Conservation (phyloP, 2,797 vertebrate genomes). For the Sebastes aleutianus region DNA sequence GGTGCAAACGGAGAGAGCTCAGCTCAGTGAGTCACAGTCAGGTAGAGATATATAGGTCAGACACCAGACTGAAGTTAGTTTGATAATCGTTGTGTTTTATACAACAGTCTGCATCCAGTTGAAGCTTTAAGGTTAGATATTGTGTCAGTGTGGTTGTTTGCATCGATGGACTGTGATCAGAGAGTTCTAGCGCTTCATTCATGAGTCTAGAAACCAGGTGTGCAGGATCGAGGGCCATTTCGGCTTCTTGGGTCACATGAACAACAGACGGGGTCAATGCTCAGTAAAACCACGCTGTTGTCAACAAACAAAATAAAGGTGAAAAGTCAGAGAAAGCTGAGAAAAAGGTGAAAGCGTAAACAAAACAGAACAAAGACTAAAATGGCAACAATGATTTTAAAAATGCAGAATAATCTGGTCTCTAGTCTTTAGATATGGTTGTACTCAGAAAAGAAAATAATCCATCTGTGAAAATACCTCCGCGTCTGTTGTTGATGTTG, state of each 20-base stretch:
- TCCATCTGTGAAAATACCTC: neutral
- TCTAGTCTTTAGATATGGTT: neutral
- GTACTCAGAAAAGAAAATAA: neutral
- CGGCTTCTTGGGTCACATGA: slow-evolving; percentile 6
- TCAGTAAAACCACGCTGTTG: neutral
- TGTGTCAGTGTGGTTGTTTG: neutral
- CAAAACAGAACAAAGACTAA: neutral
- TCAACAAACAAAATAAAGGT: neutral
- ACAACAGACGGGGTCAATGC: neutral
- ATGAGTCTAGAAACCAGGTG: neutral
- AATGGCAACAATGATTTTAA: neutral
- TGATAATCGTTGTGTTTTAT: neutral
- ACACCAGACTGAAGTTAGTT: neutral
- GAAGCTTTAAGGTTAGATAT: neutral
- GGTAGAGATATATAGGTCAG: neutral
- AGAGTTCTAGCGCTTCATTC: neutral
- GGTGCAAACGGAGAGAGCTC: too few species aligned
- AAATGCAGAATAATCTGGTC: neutral
- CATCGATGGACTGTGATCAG: neutral
- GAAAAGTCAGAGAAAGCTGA: neutral
- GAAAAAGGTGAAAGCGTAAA: neutral
- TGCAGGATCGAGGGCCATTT: neutral
- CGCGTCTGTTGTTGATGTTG: neutral
- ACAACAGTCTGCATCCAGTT: neutral
- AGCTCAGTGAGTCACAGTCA: neutral